phyloP scores from a whole-genome alignment of 2,113 vertebrate genomes.

The Abramis brama region DNA sequence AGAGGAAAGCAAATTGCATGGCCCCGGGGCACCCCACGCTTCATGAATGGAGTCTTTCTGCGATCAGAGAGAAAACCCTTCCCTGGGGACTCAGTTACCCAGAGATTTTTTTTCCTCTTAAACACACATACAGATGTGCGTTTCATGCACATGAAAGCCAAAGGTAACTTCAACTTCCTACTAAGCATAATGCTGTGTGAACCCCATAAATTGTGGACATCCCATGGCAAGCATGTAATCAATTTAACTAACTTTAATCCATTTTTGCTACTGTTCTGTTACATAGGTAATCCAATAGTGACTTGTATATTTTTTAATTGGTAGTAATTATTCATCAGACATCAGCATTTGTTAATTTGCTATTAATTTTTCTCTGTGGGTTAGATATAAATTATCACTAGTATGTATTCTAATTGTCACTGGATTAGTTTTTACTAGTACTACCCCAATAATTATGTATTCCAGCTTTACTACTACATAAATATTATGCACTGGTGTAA shows the following conservation, averaged over 20 bases:
- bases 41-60: conserved; percentile 93
- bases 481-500: background rate
- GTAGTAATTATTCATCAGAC: background rate
- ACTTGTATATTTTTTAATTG: background rate
- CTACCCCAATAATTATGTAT: background rate
- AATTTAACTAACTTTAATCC: background rate
- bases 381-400: background rate
- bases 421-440: background rate
- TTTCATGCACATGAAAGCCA: conserved; percentile 83
- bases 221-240: conserved; percentile 64
- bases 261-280: background rate
- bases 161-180: conserved; percentile 91
- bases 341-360: background rate
- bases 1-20: conserved; percentile 88
- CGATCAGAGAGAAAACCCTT: conserved; percentile 75
- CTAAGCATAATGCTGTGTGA: conserved; percentile 81
- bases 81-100: conserved; percentile 83
- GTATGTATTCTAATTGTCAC: background rate
- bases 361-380: background rate
- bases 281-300: background rate
- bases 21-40: conserved; percentile 76
- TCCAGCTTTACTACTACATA: background rate
- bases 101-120: conserved; percentile 68
- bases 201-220: conserved; percentile 78
- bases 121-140: conserved; percentile 82